Evolutionary conservation across 2,797 vertebrate species (phyloP).

Genomic region (Aeoliscus strigatus): DNA sequence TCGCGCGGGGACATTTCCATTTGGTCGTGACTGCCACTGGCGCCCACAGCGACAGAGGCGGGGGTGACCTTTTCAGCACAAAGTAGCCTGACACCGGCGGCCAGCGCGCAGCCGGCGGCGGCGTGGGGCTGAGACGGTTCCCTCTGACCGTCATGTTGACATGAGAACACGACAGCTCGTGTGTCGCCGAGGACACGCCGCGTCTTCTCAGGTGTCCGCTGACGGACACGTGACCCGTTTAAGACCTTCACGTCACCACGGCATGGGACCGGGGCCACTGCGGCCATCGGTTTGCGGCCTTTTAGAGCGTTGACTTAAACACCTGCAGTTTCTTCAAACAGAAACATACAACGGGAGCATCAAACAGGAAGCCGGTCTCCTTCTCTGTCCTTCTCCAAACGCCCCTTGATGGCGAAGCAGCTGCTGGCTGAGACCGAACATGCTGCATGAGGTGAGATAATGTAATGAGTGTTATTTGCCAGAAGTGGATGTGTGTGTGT

Average conservation of each 20-base stretch:
- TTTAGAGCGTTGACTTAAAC: no score
- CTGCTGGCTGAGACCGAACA: constrained; percentile 5
- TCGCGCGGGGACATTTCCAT: constrained; percentile 50
- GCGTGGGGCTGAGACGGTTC: constrained; percentile 17
- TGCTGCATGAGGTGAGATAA: constrained; percentile 17
- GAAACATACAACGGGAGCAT: no score
- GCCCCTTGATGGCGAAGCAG: constrained; percentile 9
- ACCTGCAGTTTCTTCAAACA: no score
- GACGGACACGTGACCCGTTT: no score
- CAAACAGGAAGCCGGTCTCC: background rate
- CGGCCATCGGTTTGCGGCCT: no score
- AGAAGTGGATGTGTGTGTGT: constrained; percentile 5
- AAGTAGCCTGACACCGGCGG: constrained; percentile 26
- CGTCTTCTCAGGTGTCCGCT: no score
- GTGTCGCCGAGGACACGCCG: constrained; percentile 14
- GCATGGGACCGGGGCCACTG: no score
- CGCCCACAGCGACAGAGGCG: constrained; percentile 24
- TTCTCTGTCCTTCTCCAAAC: constrained; percentile 12
- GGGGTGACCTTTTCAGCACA: constrained; percentile 49
- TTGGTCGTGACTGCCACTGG: constrained; percentile 27
- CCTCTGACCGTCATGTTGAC: constrained; percentile 41
- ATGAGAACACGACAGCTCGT: constrained; percentile 45
- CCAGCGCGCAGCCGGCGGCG: constrained; percentile 22
- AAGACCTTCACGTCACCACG: no score
- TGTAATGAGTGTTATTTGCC: constrained; percentile 38